phyloP scores from a whole-genome alignment of 2,888 invertebrate genomes.

The Drosophila colorata region DNA sequence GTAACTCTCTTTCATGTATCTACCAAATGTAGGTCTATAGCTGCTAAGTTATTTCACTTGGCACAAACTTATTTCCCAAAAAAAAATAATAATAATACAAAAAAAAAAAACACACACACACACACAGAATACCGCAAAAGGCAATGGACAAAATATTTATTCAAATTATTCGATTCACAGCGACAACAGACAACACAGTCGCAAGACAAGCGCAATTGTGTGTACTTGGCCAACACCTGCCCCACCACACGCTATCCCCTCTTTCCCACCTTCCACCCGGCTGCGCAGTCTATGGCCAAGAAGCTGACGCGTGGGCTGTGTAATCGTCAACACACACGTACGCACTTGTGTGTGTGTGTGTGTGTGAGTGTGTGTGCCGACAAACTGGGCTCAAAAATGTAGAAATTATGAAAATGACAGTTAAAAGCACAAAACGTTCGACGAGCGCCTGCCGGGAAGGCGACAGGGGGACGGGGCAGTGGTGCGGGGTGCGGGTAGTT shows the following conservation, averaged over 20 bases:
- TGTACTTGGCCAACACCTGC: slow-evolving; percentile 51
- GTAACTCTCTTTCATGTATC: background rate
- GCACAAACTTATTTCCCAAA: slow-evolving; percentile 58
- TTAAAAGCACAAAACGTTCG: slow-evolving; percentile 75
- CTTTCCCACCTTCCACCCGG: background rate
- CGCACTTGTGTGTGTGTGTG: slow-evolving; percentile 23
- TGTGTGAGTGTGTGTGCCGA: slow-evolving; percentile 40
- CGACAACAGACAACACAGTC: slow-evolving; percentile 25
- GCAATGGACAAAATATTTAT: slow-evolving; percentile 79
- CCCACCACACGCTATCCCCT: slow-evolving; percentile 1
- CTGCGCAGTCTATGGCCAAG: slow-evolving; percentile 8
- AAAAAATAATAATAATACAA: slow-evolving; percentile 19
- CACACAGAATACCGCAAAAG: slow-evolving; percentile 73
- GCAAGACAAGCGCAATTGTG: slow-evolving; percentile 31
- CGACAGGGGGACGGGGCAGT: background rate
- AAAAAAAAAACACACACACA: slow-evolving; percentile 14
- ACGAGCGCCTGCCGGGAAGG: slow-evolving; percentile 9
- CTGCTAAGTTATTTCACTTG: slow-evolving; percentile 4
- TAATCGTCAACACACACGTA: slow-evolving; percentile 52
- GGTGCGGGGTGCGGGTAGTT: slow-evolving; percentile 4
- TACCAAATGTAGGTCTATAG: slow-evolving; percentile 42
- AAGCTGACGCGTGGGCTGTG: slow-evolving; percentile 73
- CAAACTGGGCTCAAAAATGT: slow-evolving; percentile 77
- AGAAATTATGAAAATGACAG: slow-evolving; percentile 82
- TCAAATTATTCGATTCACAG: slow-evolving; percentile 74